Percentiles rank a stretch among this genome's conserved stretches.
These are phyloP conservation scores for Xestia rhomboidea DNA, from an alignment of 2,888 invertebrate genomes.

Conservation along the genomic window DNA sequence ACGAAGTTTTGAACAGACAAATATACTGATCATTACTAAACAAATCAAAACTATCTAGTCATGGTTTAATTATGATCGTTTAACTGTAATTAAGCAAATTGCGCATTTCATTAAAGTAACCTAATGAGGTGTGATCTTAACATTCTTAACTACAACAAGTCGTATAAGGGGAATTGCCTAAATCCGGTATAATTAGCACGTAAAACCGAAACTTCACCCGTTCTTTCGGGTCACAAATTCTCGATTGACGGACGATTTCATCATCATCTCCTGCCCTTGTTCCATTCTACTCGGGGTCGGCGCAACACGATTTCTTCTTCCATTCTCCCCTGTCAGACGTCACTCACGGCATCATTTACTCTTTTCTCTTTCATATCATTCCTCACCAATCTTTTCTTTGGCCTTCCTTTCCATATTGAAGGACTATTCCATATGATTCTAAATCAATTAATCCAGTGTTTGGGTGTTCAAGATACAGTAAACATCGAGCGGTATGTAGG, in stretches of 20 bases:
- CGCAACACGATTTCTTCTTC: too few species aligned
- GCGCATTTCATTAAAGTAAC: slow-evolving; percentile 1
- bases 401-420: not conserved
- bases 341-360: too few species aligned
- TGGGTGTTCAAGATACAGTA: slow-evolving; percentile 63
- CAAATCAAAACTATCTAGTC: not conserved
- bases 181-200: slow-evolving; percentile 18
- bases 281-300: too few species aligned
- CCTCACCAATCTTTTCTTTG: too few species aligned
- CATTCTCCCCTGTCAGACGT: too few species aligned
- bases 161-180: not conserved
- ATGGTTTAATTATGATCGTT: slow-evolving; percentile 1
- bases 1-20: not conserved
- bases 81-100: slow-evolving; percentile 12
- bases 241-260: slow-evolving; percentile 7
- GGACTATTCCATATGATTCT: slow-evolving; percentile 25
- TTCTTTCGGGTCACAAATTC: not conserved
- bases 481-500: slow-evolving; percentile 76
- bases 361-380: too few species aligned
- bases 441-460: slow-evolving; percentile 46
- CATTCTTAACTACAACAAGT: slow-evolving; percentile 3
- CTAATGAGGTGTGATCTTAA: slow-evolving; percentile 18
- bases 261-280: too few species aligned
- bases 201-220: slow-evolving; percentile 15
- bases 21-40: slow-evolving; percentile 1